phyloP scores from a whole-genome alignment of 1,140 invertebrate species.

The Teleopsis dalmanni region DNA sequence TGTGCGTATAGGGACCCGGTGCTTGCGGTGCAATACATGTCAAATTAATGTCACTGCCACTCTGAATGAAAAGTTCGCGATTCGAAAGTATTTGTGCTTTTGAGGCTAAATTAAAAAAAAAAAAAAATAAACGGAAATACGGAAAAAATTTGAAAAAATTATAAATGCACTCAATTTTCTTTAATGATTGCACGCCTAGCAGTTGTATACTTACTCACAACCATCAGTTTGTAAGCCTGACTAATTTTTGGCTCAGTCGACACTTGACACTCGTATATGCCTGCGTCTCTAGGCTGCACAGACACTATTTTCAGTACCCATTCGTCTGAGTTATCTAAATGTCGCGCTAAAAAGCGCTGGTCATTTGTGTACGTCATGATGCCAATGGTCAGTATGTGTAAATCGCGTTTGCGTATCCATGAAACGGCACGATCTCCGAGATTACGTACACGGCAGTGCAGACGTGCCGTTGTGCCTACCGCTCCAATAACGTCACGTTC shows the following conservation, averaged over 20 bases:
- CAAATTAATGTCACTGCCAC: conserved; percentile 83
- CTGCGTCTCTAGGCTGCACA: conserved; percentile 66
- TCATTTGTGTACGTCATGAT: conserved; percentile 70
- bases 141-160: too few relatives aligned
- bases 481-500: conserved; percentile 73
- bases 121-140: not conserved
- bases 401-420: conserved; percentile 66
- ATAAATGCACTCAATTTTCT: not conserved
- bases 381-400: conserved; percentile 69
- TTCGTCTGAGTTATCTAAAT: conserved; percentile 75
- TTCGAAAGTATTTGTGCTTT: conserved; percentile 81
- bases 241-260: conserved; percentile 81
- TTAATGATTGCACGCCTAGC: not conserved
- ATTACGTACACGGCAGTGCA: conserved; percentile 76
- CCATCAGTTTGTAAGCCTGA: conserved; percentile 67
- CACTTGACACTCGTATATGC: conserved; percentile 78
- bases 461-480: conserved; percentile 73
- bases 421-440: conserved; percentile 77
- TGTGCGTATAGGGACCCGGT: conserved; percentile 80
- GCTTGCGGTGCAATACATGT: conserved; percentile 79
- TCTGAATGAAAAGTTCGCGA: conserved; percentile 76
- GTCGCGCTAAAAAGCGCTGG: conserved; percentile 65
- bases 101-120: conserved; percentile 58
- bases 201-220: conserved; percentile 67
- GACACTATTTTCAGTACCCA: conserved; percentile 79